These are phyloP conservation scores for Meriones unguiculatus DNA, from an alignment of 2,113 vertebrate genomes.

Conservation along the genomic window DNA sequence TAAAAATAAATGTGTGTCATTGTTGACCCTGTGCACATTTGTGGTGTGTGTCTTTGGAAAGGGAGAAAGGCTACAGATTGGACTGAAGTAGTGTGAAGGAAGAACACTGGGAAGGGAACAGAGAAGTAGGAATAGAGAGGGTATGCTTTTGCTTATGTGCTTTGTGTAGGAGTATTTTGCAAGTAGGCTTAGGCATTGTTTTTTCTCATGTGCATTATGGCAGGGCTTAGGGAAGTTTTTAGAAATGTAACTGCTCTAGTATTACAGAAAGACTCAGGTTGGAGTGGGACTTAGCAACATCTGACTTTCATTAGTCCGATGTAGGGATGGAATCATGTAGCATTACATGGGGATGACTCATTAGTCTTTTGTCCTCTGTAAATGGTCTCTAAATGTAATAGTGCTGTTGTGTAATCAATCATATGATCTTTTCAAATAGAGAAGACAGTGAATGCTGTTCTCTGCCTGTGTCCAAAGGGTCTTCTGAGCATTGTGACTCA, in stretches of 20 bases:
- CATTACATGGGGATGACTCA: conserved; percentile 58
- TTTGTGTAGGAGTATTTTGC: background rate
- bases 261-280: conserved; percentile 25
- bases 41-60: background rate
- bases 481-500: conserved; percentile 49
- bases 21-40: background rate
- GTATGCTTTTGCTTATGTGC: background rate
- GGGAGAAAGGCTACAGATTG: too few species aligned
- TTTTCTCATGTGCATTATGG: background rate
- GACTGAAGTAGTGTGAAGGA: background rate
- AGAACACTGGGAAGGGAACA: background rate
- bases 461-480: background rate
- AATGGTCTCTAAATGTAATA: conserved; percentile 64
- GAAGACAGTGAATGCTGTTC: background rate
- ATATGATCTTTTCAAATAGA: background rate
- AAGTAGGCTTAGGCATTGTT: background rate
- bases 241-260: background rate
- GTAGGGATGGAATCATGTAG: conserved; percentile 5
- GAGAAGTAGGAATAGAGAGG: background rate
- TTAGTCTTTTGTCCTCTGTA: conserved; percentile 51
- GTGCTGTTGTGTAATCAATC: conserved; percentile 22
- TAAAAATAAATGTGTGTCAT: conserved; percentile 14
- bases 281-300: conserved; percentile 8
- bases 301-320: conserved; percentile 52
- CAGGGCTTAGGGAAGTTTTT: background rate